Evolutionary conservation across 2,797 vertebrate genomes (phyloP), one percentile per base, ranked within the genome.

Genomic region (Bradypodion pumilum): DNA sequence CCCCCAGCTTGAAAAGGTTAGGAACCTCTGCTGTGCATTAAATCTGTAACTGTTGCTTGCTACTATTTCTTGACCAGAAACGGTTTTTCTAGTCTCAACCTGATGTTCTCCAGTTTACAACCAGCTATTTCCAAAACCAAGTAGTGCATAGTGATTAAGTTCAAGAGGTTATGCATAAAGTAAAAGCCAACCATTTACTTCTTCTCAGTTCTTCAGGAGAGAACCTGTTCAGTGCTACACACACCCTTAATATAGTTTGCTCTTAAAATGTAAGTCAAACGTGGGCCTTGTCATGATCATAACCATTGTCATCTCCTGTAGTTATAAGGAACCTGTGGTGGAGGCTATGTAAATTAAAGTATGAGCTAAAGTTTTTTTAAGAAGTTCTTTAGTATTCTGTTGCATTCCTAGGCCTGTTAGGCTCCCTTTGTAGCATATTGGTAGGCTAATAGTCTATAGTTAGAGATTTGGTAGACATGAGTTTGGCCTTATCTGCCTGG

Each of bases 211-310:
- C n/a, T n/a, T n/a, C 6, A 69, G 93, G 91, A 91, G 94, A 91
- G 93, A 93, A 94, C 89, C 86, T 77, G 70, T 87, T 91, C 93
- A 94, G 93, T 94, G 89, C 69, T 60, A 84, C 69, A 23, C 7
- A 80, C 88, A 87, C 91, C 92, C 92, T 89, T 90, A 92, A 90
- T 56, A 86, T 94, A 94, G 92, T 95, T 94, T 95, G 91, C 94
- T 92, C 91, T 92, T 89, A 86, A 90, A 80, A 91, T 92, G 91
- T 92, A 78, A 87, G 92, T 92, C 90, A 85, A 95, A 95, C 91
- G 94, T 89, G 92, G 94, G 93, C 93, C 89, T 76, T 95, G 93
- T 93, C 93, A 92, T 88, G 92, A 93, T 94, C 91, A 94, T 91
- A 95, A 95, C 94, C 94, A 89, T 88, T 81, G 44, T 78, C 1